Evolutionary conservation across 2,113 vertebrate genomes (phyloP), one percentile per base, ranked within the genome.

Genomic region (Peromyscus leucopus): DNA sequence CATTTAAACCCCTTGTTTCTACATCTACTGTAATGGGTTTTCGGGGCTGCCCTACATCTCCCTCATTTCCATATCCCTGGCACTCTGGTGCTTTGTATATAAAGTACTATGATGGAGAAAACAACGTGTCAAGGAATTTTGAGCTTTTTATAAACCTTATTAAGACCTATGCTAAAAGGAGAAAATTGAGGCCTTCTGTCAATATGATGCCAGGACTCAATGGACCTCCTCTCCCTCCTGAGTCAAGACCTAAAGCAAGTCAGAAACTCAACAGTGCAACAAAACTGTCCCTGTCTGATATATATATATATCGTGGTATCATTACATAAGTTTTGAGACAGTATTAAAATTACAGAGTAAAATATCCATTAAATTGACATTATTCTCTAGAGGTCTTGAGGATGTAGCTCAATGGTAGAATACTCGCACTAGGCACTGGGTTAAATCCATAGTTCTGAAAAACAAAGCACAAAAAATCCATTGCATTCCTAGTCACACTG

Each of bases 1-100:
- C 89, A 89, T 19, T 57, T 83, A 85, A 88, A 57, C 9, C 19
- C 36, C 55, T 91, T 74, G 55, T 94, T 96, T 91, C 78, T 65
- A 13, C 10, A 86, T 24, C 22, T 85, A 39, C 65, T 33, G 28
- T 71, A 61, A 7, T 15, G 9, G 26, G 39, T 15, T 71, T 80
- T 78, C 12, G 7, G 11, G 2, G 24, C 6, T 88, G 3, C 1
- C n/a, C 13, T 11, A 22, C 5, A 94, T 1, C 31, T 21, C 8
- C 26, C 72, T 28, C 7, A 46, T 55, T 94, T 89, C 17, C 22
- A 24, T 7, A 93, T 1, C 46, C 21, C 13, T 31, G 57, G 26
- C 13, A 17, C 3, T 42, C 82, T 65, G 15, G 59, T 22, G 61
- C 2, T 65, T 85, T 65, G 59, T 85, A 19, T 42, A 8, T 82